Conservation (phyloP, 2,888 invertebrate species). For the Empis stercorea region DNA sequence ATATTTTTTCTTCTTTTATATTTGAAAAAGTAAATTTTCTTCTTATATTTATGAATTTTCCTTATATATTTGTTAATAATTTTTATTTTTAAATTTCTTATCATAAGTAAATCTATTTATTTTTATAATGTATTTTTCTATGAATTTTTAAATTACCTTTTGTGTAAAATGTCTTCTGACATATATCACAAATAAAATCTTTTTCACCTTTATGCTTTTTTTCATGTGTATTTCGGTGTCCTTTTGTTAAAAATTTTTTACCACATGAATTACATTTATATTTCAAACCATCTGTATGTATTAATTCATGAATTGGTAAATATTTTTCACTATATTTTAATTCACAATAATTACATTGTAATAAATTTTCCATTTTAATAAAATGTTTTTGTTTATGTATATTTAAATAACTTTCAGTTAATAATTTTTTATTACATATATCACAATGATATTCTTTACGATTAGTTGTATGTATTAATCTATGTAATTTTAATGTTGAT, state of each 20-base stretch:
- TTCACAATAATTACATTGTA: not conserved
- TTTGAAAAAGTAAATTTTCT: too few relatives aligned
- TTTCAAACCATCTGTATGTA: not conserved
- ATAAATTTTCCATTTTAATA: not conserved
- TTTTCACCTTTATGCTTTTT: not conserved
- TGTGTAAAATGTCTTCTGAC: not conserved
- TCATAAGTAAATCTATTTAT: too few relatives aligned
- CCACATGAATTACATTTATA: not conserved
- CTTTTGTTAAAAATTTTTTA: not conserved
- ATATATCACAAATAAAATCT: not conserved
- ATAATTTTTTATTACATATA: not conserved
- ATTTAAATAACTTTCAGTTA: not conserved
- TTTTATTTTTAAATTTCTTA: too few relatives aligned
- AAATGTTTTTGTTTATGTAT: not conserved
- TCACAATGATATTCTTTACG: not conserved
- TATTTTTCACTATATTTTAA: not conserved
- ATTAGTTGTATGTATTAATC: not conserved
- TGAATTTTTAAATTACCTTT: not conserved
- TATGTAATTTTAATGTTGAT: not conserved
- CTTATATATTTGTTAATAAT: too few relatives aligned
- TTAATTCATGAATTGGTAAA: not conserved
- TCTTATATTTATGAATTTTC: too few relatives aligned
- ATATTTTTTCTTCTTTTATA: too few relatives aligned
- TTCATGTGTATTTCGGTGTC: not conserved
- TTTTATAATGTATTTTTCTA: not conserved